phyloP scores from a whole-genome alignment of 2,113 vertebrate genomes.

The Mormoops blainvillei region DNA sequence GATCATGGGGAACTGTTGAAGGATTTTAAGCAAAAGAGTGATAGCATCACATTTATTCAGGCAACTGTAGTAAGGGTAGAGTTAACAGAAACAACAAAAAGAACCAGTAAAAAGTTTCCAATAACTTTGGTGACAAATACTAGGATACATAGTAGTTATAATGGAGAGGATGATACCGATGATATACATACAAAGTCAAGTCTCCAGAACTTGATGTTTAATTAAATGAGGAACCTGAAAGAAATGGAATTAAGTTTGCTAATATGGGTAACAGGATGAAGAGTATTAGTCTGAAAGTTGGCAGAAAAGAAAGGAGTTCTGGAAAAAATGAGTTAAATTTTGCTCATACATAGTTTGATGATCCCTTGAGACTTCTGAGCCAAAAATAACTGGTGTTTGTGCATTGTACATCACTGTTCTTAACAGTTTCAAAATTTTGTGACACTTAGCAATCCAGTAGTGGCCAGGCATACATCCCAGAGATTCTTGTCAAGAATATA shows the following conservation, averaged over 20 bases:
- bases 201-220: not conserved
- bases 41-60: not conserved
- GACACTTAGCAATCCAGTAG: not conserved
- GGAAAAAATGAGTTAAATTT: not conserved
- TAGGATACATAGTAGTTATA: not conserved
- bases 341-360: not conserved
- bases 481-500: not conserved
- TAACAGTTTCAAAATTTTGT: not conserved
- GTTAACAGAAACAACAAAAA: not conserved
- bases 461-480: not conserved
- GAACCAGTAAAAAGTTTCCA: not conserved
- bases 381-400: not conserved
- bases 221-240: not conserved
- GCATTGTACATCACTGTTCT: not conserved
- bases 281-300: not conserved
- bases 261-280: not conserved
- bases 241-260: not conserved
- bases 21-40: not conserved
- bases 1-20: not conserved
- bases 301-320: not conserved
- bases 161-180: not conserved
- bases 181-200: not conserved
- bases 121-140: not conserved
- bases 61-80: not conserved
- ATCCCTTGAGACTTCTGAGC: not conserved